These are phyloP conservation scores for Marmota flaviventris DNA, from an alignment of 2,113 vertebrate species.

Conservation along the genomic window DNA sequence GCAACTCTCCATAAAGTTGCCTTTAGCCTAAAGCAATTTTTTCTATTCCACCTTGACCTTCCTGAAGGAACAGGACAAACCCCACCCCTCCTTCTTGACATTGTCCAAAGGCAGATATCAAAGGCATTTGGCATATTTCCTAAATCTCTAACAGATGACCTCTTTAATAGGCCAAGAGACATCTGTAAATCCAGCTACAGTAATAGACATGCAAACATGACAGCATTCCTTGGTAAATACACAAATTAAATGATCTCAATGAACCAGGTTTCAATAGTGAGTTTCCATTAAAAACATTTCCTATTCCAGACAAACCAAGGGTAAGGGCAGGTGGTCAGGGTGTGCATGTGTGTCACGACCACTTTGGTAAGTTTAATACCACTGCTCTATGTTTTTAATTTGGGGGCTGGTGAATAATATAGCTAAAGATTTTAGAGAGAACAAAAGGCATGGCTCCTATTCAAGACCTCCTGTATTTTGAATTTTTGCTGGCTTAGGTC, in stretches of 20 bases:
- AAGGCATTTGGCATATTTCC: neutral
- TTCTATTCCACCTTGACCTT: neutral
- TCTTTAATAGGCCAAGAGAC: neutral
- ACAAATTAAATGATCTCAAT: conserved; percentile 25
- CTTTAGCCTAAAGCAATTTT: neutral
- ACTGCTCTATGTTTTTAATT: conserved; percentile 26
- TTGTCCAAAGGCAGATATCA: neutral
- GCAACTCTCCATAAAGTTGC: neutral
- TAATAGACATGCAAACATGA: neutral
- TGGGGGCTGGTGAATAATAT: neutral
- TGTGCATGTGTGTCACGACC: neutral
- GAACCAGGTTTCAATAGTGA: neutral
- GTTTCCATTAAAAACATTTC: neutral
- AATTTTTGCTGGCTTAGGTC: conserved; percentile 74
- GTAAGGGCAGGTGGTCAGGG: neutral
- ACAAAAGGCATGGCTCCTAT: conserved; percentile 49
- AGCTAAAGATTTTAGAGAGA: conserved; percentile 52
- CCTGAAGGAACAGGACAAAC: neutral
- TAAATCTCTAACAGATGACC: neutral
- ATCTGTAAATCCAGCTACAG: neutral
- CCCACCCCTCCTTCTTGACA: neutral
- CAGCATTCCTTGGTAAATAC: conserved; percentile 3
- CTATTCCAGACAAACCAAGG: neutral
- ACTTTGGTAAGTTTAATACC: neutral
- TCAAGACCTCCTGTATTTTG: conserved; percentile 71